These are phyloP conservation scores for Eulemur coronatus DNA, from an alignment of 2,797 vertebrate species.

Conservation along the genomic window DNA sequence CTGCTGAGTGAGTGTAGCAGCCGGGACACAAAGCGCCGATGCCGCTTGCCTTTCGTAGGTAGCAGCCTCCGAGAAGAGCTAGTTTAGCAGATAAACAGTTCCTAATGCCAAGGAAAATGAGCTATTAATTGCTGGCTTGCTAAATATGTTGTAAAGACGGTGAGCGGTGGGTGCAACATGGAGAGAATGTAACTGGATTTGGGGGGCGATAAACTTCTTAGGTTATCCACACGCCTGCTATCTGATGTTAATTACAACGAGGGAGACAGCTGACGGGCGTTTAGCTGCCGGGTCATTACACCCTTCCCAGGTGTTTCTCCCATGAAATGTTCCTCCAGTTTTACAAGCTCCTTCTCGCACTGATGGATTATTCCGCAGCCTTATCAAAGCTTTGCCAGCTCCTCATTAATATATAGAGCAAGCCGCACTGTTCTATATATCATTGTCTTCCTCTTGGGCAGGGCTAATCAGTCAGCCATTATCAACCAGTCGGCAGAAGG, in stretches of 20 bases:
- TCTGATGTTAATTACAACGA: conserved; percentile 87
- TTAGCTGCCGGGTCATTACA: conserved; percentile 86
- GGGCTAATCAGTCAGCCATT: conserved; percentile 92
- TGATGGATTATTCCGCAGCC: conserved; percentile 89
- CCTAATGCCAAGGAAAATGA: conserved; percentile 85
- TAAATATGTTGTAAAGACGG: conserved; percentile 82
- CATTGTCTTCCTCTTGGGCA: conserved; percentile 92
- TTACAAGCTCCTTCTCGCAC: conserved; percentile 87
- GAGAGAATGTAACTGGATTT: conserved; percentile 80
- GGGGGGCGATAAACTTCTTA: conserved; percentile 81
- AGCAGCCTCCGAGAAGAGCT: conserved; percentile 84
- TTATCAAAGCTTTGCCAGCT: conserved; percentile 95
- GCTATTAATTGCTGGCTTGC: conserved; percentile 87
- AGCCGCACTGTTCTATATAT: conserved; percentile 89
- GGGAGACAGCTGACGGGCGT: conserved; percentile 84
- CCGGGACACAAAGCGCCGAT: conserved; percentile 83
- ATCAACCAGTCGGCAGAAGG: conserved; percentile 93
- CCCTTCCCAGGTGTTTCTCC: conserved; percentile 87
- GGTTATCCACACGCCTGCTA: conserved; percentile 78
- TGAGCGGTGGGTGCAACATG: conserved; percentile 71
- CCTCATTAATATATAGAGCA: conserved; percentile 95
- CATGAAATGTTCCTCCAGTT: conserved; percentile 85
- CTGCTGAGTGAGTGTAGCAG: conserved; percentile 88
- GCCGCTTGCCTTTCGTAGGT: conserved; percentile 84
- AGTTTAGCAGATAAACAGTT: conserved; percentile 87